Percentiles rank a stretch among this genome's conserved stretches.
phyloP scores from a whole-genome alignment of 2,888 invertebrate genomes.

The Hesperia comma region DNA sequence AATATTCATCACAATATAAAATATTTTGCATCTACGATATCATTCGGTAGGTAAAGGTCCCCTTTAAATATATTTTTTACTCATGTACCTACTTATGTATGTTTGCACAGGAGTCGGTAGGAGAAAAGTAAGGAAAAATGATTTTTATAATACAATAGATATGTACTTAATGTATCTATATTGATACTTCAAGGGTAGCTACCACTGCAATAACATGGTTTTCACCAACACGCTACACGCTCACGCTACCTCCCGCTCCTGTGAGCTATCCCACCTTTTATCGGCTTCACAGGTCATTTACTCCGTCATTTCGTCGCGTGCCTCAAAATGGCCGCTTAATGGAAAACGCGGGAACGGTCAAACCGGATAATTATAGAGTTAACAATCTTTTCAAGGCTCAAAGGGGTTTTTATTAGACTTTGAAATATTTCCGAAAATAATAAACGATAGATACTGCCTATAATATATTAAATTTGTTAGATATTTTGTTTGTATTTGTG shows the following conservation, averaged over 20 bases:
- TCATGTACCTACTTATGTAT: too few relatives aligned
- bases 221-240: too few relatives aligned
- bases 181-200: too few relatives aligned
- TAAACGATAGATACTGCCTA: constrained; percentile 10
- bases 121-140: too few relatives aligned
- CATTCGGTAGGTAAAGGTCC: too few relatives aligned
- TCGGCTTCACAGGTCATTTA: constrained; percentile 31
- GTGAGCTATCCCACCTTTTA: neutral
- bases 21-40: too few relatives aligned
- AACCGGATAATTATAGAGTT: constrained; percentile 18
- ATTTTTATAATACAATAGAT: too few relatives aligned
- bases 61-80: too few relatives aligned
- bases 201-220: too few relatives aligned
- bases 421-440: constrained; percentile 24
- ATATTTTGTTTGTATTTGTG: neutral
- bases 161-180: too few relatives aligned
- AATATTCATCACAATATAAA: too few relatives aligned
- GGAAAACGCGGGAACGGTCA: constrained; percentile 25
- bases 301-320: constrained; percentile 29
- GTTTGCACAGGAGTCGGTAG: too few relatives aligned
- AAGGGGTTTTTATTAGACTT: constrained; percentile 9
- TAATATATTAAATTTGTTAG: neutral
- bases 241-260: neutral
- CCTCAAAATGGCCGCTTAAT: constrained; percentile 31
- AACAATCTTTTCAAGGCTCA: constrained; percentile 11